Evolutionary conservation across 2,888 invertebrate species (phyloP), one percentile per base, ranked within the genome.

Genomic region (Orchesella flavescens): DNA sequence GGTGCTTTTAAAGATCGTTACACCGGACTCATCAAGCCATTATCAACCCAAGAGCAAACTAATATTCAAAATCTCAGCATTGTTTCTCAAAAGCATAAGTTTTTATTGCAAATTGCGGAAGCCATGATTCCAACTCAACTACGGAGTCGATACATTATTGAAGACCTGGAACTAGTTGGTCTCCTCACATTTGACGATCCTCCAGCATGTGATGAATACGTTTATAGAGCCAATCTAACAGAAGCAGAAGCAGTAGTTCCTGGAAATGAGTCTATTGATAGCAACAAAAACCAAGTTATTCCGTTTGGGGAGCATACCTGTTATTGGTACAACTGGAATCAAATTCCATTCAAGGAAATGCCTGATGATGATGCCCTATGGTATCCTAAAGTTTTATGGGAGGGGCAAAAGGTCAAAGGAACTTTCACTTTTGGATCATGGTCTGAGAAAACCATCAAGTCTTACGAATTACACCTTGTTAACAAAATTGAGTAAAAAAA

Each of bases 321-420:
- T 21, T 57, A 15, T 53, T 85, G 85, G 85, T 85, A 69, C 65
- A 46, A 77, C 44, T 84, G 80, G 83, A 34, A 77, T 9, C n/a
- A 77, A 44, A 85, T 85, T 44, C 85, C 85, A 17, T 85, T 66
- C 49, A 24, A 63, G 2, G 63, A 85, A 63, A 85, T 85, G 85
- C 85, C 85, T 21, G 83, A 72, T 7, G 85, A 85, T 69, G 85
- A 85, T 65, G 81, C 65, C 3, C n/a, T 83, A 17, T 85, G 85
- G 85, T 85, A 85, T 63, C 83, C 85, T 0, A 69, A 77, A 63
- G 83, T 85, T 44, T 68, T 85, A n/a, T 68, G 49, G 21, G 74
- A 75, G 12, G 44, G 49, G 9, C n/a, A 57, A n/a, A 85, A 68
- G 55, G 74, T 85, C 15, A 44, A 19, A 43, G 85, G 85, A 1